phyloP scores from a whole-genome alignment of 2,888 invertebrate genomes.

The Anticlea derivata region DNA sequence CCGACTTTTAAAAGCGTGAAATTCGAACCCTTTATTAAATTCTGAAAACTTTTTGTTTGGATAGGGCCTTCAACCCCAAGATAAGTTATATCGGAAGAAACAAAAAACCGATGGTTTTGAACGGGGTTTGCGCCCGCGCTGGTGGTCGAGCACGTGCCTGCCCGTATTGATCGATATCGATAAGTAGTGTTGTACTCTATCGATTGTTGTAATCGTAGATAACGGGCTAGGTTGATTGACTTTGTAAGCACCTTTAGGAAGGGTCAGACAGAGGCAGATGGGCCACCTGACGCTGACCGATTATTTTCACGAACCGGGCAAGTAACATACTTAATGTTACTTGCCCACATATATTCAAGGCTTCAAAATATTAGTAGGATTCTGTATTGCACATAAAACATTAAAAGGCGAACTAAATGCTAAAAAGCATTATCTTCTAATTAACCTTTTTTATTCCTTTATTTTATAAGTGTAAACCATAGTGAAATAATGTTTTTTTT shows the following conservation, averaged over 20 bases:
- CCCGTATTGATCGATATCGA: conserved; percentile 76
- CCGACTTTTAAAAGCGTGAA: background rate
- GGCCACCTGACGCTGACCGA: conserved; percentile 1
- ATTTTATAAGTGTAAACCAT: background rate
- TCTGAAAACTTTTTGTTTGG: conserved; percentile 4
- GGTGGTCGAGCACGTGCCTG: conserved; percentile 62
- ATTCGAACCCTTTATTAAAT: background rate
- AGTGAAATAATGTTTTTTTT: conserved; percentile 37
- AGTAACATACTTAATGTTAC: too few species aligned
- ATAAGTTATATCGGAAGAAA: conserved; percentile 21
- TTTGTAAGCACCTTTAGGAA: conserved; percentile 10
- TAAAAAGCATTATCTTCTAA: too few species aligned
- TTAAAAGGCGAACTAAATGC: too few species aligned
- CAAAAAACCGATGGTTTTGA: conserved; percentile 20
- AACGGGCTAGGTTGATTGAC: background rate
- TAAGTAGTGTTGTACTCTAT: conserved; percentile 34
- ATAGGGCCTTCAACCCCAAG: conserved; percentile 24
- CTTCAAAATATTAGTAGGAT: too few species aligned
- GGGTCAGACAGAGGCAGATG: conserved; percentile 4
- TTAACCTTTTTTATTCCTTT: background rate
- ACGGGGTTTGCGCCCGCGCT: conserved; percentile 13
- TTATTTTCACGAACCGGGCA: background rate
- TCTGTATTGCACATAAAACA: too few species aligned
- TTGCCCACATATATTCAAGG: too few species aligned
- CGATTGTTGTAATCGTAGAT: conserved; percentile 15